These are phyloP conservation scores for Piezodorus guildinii DNA, from an alignment of 1,140 invertebrate genomes.

Conservation along the genomic window DNA sequence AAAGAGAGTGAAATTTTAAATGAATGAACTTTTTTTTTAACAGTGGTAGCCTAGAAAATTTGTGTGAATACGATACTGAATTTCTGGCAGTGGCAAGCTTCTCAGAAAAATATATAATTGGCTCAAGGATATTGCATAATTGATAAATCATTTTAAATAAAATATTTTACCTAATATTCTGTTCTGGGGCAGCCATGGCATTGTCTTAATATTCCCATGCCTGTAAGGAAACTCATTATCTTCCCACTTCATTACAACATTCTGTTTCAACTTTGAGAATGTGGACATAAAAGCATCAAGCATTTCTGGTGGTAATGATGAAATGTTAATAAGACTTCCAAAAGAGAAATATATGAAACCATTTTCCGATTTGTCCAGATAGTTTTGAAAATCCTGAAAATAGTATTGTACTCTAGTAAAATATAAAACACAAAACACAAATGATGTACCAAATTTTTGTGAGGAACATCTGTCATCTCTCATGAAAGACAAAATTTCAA, in stretches of 20 bases:
- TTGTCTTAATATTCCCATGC: not conserved
- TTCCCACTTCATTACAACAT: conserved; percentile 8
- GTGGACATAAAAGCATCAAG: not conserved
- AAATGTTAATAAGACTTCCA: not conserved
- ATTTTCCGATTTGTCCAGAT: not conserved
- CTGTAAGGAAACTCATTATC: not conserved
- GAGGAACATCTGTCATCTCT: too few relatives aligned
- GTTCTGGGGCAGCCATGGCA: not conserved
- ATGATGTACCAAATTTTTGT: too few relatives aligned
- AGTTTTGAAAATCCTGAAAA: not conserved
- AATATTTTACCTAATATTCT: not conserved
- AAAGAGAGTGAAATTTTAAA: too few relatives aligned
- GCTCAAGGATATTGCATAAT: too few relatives aligned
- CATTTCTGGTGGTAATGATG: not conserved
- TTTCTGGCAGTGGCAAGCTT: too few relatives aligned
- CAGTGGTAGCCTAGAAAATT: too few relatives aligned
- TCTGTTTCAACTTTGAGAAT: not conserved
- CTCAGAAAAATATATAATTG: too few relatives aligned
- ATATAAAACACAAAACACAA: too few relatives aligned
- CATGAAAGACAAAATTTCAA: too few relatives aligned
- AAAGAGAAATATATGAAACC: not conserved
- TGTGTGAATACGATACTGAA: too few relatives aligned
- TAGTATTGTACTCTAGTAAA: too few relatives aligned
- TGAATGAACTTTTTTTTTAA: too few relatives aligned
- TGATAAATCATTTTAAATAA: not conserved